Conservation (phyloP, 1,140 invertebrate genomes). For the Bombyx mandarina region DNA sequence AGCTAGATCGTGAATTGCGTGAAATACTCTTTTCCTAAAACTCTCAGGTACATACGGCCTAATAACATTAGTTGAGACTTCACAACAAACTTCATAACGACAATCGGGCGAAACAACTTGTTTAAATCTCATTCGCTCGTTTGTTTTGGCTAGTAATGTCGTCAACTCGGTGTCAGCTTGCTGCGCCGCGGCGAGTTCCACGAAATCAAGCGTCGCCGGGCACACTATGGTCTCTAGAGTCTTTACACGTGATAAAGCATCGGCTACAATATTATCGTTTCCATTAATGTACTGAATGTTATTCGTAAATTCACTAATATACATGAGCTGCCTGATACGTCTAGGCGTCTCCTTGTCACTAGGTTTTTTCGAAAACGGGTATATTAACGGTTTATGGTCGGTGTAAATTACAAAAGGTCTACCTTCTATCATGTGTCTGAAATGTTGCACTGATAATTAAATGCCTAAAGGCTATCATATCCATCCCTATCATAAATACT, state of each 20-base stretch:
- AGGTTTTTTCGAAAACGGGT: not conserved
- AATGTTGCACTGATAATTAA: not conserved
- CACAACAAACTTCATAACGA: not conserved
- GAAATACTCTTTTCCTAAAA: not conserved
- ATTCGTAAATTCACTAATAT: conserved; percentile 3
- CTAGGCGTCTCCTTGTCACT: not conserved
- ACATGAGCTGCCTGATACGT: not conserved
- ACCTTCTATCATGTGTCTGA: not conserved
- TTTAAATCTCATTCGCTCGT: not conserved
- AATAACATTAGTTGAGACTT: not conserved
- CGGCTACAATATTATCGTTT: not conserved
- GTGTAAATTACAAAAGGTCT: conserved; percentile 6
- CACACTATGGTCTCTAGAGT: conserved; percentile 1
- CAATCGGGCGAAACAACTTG: not conserved
- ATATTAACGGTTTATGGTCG: conserved; percentile 1
- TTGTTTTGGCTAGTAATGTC: not conserved
- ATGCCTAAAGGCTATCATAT: not conserved
- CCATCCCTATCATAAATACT: conserved; percentile 11
- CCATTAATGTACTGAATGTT: not conserved
- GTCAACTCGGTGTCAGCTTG: not conserved
- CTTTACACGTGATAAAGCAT: conserved; percentile 1
- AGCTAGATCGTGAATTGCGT: conserved; percentile 2
- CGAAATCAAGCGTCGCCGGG: not conserved
- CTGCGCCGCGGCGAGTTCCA: not conserved
- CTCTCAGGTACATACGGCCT: not conserved